phyloP scores from a whole-genome alignment of 2,113 vertebrate genomes.

The Myiozetetes cayanensis region DNA sequence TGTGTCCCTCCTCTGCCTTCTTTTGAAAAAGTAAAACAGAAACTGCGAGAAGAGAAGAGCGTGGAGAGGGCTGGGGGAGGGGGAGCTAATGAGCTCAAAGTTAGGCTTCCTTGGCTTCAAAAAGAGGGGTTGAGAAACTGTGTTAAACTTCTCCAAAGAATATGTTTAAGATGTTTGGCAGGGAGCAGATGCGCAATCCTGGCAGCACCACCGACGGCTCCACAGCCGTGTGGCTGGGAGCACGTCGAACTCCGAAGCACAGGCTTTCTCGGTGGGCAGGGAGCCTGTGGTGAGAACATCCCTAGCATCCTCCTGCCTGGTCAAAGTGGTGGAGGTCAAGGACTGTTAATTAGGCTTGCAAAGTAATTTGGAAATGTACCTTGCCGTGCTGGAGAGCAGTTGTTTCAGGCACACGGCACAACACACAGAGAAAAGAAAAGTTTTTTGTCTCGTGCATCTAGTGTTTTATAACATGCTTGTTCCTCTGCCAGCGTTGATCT shows the following conservation, averaged over 20 bases:
- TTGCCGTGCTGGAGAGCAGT: background rate
- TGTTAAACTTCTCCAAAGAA: background rate
- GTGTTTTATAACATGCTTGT: conserved; percentile 15
- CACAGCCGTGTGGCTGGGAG: fast-evolving
- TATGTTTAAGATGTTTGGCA: background rate
- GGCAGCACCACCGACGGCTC: background rate
- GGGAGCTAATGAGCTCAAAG: background rate
- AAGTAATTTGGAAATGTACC: background rate
- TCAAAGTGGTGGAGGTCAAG: background rate
- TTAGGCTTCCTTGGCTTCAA: background rate
- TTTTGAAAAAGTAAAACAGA: background rate
- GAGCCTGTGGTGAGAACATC: background rate
- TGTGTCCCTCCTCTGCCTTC: background rate
- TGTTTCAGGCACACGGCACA: background rate
- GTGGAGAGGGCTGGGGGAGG: background rate
- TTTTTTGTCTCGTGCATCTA: background rate
- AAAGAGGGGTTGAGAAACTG: background rate
- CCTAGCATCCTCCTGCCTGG: background rate
- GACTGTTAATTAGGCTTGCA: background rate
- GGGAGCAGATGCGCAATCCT: background rate
- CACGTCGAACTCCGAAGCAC: background rate
- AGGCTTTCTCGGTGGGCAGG: background rate
- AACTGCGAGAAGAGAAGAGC: background rate
- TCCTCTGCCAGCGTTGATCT: conserved; percentile 16
- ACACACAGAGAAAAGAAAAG: background rate